phyloP scores from a whole-genome alignment of 2,113 vertebrate genomes.

The Parotia lawesii region DNA sequence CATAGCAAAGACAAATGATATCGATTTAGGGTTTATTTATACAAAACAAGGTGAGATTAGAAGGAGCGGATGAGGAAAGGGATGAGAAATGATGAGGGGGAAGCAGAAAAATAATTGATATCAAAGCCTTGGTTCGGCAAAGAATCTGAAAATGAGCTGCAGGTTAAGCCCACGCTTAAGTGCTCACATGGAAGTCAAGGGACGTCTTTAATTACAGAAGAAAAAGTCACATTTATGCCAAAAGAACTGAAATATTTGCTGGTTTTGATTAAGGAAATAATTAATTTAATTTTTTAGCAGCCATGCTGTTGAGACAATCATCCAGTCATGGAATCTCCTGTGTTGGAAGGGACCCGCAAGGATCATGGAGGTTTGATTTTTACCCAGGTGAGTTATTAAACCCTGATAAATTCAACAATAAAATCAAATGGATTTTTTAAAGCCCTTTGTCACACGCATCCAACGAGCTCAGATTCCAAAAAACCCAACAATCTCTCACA shows the following conservation, averaged over 20 bases:
- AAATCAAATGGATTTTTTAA: neutral
- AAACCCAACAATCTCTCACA: fast-evolving
- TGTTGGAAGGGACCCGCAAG: neutral
- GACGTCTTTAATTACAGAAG: neutral
- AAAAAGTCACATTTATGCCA: neutral
- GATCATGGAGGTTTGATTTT: neutral
- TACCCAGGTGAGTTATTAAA: neutral
- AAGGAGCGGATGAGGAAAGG: neutral
- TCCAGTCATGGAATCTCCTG: too few relatives aligned
- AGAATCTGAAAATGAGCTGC: neutral
- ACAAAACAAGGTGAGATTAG: neutral
- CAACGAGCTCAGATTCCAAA: neutral
- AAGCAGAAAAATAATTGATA: neutral
- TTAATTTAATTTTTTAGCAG: neutral
- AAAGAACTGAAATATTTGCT: neutral
- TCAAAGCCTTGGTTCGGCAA: neutral
- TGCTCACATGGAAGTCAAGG: fast-evolving
- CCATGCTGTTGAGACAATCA: neutral
- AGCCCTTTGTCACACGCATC: fast-evolving
- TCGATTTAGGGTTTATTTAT: neutral
- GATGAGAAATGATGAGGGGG: neutral
- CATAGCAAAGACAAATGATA: neutral
- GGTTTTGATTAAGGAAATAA: neutral
- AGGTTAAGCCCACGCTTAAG: neutral
- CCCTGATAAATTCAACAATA: neutral